phyloP scores from a whole-genome alignment of 2,113 vertebrate genomes.

The Glareola pratincola region DNA sequence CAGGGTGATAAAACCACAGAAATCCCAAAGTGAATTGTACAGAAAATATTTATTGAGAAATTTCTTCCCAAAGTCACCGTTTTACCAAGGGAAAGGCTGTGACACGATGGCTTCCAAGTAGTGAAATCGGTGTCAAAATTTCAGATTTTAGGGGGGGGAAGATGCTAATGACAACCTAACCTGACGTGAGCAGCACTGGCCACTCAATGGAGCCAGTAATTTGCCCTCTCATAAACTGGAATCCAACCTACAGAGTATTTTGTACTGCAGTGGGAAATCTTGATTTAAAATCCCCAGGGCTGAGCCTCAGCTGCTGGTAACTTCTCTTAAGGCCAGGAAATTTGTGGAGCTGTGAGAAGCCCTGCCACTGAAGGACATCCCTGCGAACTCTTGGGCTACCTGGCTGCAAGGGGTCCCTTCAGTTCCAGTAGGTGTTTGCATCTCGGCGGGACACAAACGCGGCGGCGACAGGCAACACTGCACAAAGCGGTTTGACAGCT shows the following conservation, averaged over 20 bases:
- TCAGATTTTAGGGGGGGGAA: neutral
- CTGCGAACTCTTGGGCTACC: neutral
- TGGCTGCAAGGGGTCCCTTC: neutral
- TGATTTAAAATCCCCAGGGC: neutral
- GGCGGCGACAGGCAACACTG: neutral
- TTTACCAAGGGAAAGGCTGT: neutral
- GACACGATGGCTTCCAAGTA: neutral
- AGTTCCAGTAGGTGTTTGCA: neutral
- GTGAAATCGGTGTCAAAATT: neutral
- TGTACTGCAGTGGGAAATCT: neutral
- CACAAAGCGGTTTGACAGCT: neutral
- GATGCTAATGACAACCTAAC: neutral
- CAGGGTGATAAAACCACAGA: neutral
- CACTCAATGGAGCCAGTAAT: neutral
- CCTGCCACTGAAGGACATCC: neutral
- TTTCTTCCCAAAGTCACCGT: neutral
- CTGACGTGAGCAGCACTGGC: fast-evolving
- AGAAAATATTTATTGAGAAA: neutral
- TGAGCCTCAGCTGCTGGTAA: neutral
- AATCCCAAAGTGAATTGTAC: neutral
- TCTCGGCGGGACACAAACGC: neutral
- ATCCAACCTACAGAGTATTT: neutral
- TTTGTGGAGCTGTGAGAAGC: neutral
- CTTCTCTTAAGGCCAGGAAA: neutral
- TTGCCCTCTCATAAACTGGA: neutral